Conservation (phyloP, 2,797 vertebrate genomes). For the Halcyon chelicuti region DNA sequence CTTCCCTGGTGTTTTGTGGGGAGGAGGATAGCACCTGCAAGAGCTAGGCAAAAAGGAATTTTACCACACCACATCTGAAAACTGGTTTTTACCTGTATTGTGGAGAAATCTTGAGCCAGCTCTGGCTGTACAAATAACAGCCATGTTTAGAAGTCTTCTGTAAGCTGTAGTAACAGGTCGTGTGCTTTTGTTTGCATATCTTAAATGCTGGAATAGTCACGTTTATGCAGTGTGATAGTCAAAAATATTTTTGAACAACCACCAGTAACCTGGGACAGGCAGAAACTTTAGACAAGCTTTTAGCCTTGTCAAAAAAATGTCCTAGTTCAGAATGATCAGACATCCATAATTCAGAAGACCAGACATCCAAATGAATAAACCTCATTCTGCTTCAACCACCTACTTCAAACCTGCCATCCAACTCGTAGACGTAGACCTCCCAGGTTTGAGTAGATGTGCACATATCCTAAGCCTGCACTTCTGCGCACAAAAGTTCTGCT, state of each 20-base stretch:
- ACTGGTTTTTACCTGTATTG: background rate
- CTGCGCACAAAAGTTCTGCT: background rate
- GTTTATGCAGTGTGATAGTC: background rate
- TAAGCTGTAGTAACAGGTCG: background rate
- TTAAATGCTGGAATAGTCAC: background rate
- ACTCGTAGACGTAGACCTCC: background rate
- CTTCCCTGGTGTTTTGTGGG: background rate
- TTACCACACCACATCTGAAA: background rate
- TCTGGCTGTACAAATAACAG: background rate
- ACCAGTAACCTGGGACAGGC: background rate
- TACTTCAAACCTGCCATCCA: background rate
- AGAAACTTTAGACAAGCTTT: background rate
- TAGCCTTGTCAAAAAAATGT: background rate
- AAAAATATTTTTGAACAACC: background rate
- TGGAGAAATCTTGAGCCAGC: background rate
- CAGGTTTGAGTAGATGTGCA: background rate
- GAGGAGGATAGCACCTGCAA: background rate
- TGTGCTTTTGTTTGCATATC: background rate
- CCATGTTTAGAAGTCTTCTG: background rate
- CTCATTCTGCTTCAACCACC: background rate
- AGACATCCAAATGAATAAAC: background rate
- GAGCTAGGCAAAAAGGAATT: background rate
- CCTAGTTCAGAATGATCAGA: background rate
- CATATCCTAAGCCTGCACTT: background rate
- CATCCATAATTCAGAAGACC: background rate